Evolutionary conservation across 2,888 invertebrate genomes (phyloP), one percentile per base, ranked within the genome.

Genomic region (Tanypteryx hageni): DNA sequence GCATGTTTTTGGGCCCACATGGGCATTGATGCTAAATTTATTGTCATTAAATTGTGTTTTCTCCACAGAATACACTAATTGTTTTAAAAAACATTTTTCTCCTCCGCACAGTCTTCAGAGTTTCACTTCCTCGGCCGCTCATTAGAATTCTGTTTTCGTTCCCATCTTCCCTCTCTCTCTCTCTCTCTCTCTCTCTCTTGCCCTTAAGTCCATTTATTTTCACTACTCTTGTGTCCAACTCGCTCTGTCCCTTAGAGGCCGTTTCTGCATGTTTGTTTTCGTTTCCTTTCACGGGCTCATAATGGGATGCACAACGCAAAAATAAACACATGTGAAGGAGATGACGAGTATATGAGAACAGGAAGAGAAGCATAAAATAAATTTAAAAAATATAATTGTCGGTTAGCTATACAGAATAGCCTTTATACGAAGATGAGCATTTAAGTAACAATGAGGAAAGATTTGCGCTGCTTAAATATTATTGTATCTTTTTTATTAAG

Each of bases 191-290:
- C 76, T 44, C 76, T 76, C 68, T 68, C 68, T n/a, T 18, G 68
- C 68, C 68, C 68, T 68, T 68, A 68, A 68, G n/a, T 68, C 68
- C 76, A 76, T 76, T 76, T 76, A 76, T 76, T 76, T 76, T 68
- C 27, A 27, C 76, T 76, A 5, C 27, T 13, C 76, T 76, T 76
- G 76, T 76, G 76, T 76, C 76, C 76, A 76, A 27, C 76, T 68
- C 8, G 10, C 68, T n/a, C 22, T 22, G 18, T 68, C 68, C 5
- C 68, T 68, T 22, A 22, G 22, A n/a, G 68, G 68, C 18, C 68
- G 68, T 68, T 68, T 68, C 68, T 68, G 68, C 76, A 76, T 76
- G 76, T 76, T 76, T 76, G 76, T 76, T 76, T 76, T 22, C 76
- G 22, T 76, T 76, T 27, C 27, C 76, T 76, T 76, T 22, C 76